phyloP scores from a whole-genome alignment of 1,140 invertebrate species.

The Drosophila serrata region DNA sequence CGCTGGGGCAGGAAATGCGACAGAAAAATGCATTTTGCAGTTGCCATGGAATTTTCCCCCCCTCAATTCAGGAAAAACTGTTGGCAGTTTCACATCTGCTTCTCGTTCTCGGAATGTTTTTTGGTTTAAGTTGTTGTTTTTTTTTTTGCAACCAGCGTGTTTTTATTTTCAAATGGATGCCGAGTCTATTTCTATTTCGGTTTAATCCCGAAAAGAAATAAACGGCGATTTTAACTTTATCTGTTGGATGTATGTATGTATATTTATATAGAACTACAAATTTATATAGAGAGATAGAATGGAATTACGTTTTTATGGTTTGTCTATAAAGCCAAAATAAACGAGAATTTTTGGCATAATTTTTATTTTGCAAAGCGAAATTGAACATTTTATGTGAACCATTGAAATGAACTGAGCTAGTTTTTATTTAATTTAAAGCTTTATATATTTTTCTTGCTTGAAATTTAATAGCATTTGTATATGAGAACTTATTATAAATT shows the following conservation, averaged over 20 bases:
- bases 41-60: constrained; percentile 41
- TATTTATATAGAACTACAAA: neutral
- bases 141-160: neutral
- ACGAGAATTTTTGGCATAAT: constrained; percentile 23
- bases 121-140: constrained; percentile 20
- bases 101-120: constrained; percentile 10
- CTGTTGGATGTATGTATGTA: neutral
- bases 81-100: constrained; percentile 43
- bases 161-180: constrained; percentile 5
- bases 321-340: constrained; percentile 20
- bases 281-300: neutral
- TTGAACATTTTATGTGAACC: constrained; percentile 15
- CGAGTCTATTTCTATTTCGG: constrained; percentile 33
- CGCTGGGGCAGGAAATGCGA: constrained; percentile 58
- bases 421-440: neutral
- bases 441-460: too few relatives aligned
- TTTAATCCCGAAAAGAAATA: constrained; percentile 35
- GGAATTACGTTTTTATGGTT: constrained; percentile 28
- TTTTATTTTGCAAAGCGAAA: constrained; percentile 18
- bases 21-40: constrained; percentile 58
- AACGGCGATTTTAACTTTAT: constrained; percentile 12
- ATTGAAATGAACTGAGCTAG: neutral
- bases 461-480: neutral
- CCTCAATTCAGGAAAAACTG: constrained; percentile 39
- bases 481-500: neutral